Evolutionary conservation across 2,113 vertebrate genomes (phyloP).

Genomic region (Epinephelus fuscoguttatus): DNA sequence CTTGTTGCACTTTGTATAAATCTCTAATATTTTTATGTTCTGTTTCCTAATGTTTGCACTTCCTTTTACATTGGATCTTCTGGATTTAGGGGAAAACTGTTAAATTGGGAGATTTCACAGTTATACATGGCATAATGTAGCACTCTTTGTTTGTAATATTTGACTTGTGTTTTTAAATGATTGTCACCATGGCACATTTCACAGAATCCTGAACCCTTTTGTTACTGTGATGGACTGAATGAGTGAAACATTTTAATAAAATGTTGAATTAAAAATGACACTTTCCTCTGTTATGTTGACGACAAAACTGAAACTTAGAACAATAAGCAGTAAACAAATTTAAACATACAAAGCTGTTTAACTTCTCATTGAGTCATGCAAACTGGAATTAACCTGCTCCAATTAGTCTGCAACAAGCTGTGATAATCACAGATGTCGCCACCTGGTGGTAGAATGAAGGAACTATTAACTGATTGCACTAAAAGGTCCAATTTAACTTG

Average conservation of each 20-base stretch:
- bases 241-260: slow-evolving; percentile 66
- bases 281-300: not conserved
- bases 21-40: slow-evolving; percentile 35
- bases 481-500: no score
- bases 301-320: no score
- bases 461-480: no score
- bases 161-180: slow-evolving; percentile 25
- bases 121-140: slow-evolving; percentile 43
- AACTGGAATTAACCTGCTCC: not conserved
- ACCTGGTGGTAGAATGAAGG: no score
- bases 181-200: slow-evolving; percentile 34
- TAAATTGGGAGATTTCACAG: slow-evolving; percentile 23
- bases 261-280: not conserved
- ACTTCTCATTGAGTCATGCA: not conserved
- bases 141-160: slow-evolving; percentile 49
- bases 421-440: no score
- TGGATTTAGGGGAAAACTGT: not conserved
- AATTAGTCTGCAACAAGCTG: no score
- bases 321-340: no score
- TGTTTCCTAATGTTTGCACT: slow-evolving; percentile 64
- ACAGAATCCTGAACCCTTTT: slow-evolving; percentile 50
- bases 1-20: slow-evolving; percentile 69
- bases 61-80: slow-evolving; percentile 25
- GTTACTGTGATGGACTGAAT: slow-evolving; percentile 57
- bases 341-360: not conserved